Percentiles rank a stretch among this genome's conserved stretches.
Evolutionary conservation across 2,113 vertebrate genomes (phyloP).

Genomic region (Upupa epops): DNA sequence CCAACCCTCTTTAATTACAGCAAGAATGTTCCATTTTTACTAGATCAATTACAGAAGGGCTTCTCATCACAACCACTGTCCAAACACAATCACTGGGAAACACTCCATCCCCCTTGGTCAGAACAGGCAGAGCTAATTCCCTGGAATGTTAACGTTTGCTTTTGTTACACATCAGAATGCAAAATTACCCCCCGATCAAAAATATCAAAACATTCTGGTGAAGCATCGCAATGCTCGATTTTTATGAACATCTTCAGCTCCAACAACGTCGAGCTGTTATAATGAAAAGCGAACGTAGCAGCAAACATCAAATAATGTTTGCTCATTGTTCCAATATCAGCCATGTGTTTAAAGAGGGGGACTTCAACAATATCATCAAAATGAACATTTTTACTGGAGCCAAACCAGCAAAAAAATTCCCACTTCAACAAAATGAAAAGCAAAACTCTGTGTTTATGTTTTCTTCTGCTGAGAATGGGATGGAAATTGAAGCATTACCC

Average conservation of each 20-base stretch:
- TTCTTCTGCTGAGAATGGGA: slow-evolving; percentile 14
- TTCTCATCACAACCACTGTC: slow-evolving; percentile 15
- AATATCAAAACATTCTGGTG: slow-evolving; percentile 2
- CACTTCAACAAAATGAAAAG: slow-evolving; percentile 9
- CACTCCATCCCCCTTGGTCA: background rate
- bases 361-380: slow-evolving; percentile 21
- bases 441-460: background rate
- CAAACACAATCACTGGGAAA: slow-evolving; percentile 22
- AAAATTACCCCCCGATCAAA: slow-evolving; percentile 10
- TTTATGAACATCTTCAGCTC: slow-evolving; percentile 24
- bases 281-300: background rate
- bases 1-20: background rate
- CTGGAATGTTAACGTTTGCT: background rate
- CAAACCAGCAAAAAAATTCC: background rate
- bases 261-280: background rate
- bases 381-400: background rate
- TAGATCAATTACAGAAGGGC: background rate
- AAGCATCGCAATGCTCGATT: background rate
- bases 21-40: background rate
- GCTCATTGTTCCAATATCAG: slow-evolving; percentile 23
- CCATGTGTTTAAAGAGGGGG: slow-evolving; percentile 41
- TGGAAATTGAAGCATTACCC: slow-evolving; percentile 2
- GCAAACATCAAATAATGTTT: slow-evolving; percentile 37
- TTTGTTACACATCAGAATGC: slow-evolving; percentile 3
- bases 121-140: background rate